Base-by-base conservation (phyloP, 2,113 vertebrate genomes). In the Pipa parva region DNA sequence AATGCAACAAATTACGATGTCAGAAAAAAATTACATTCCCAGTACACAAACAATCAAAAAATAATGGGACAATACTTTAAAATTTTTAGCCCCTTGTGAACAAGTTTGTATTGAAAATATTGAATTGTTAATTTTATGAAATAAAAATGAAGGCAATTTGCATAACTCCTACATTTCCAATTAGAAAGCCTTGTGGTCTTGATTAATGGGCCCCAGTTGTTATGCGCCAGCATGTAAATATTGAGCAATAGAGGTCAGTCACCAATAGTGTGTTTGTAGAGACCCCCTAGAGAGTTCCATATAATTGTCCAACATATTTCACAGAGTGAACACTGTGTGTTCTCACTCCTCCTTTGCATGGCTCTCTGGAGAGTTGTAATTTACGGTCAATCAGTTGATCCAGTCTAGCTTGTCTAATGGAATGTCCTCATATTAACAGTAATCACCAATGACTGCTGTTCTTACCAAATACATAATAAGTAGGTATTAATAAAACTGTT, bases 211-310 rank as follows among this genome's bases (percentile, higher is more conserved):
- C 15, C 13, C 25, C 22, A 59, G 21, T 24, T 17, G 48, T 17
- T 45, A 50, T 54, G 18, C 8, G 27, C 58, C 26, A 54, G 33
- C 10, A 29, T 61, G 33, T 50, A 61, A 50, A 51, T 24, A 45
- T 25, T 61, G 33, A 52, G 39, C 48, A 31, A 20, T 33, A 50
- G 48, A 54, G 66, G 58, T 70, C 57, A 61, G 58, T 36, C 66
- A 70, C 66, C 57, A 61, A 33, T 59, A 48, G 22, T 45, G 49
- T 70, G 57, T 70, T 70, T 70, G 66, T 45, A 15, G 51, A 61
- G 31, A 70, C 57, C 66, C 66, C 58, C 57, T 18, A 45, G 66
- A 24, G 66, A 24, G 17, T 3, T 45, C 25, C 57, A 70, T 54
- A 54, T 60, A 70, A 61, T 61, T 48, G 48, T 11, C 57, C 26